Conservation (phyloP, 2,113 vertebrate genomes). For the Gasterosteus aculeatus region DNA sequence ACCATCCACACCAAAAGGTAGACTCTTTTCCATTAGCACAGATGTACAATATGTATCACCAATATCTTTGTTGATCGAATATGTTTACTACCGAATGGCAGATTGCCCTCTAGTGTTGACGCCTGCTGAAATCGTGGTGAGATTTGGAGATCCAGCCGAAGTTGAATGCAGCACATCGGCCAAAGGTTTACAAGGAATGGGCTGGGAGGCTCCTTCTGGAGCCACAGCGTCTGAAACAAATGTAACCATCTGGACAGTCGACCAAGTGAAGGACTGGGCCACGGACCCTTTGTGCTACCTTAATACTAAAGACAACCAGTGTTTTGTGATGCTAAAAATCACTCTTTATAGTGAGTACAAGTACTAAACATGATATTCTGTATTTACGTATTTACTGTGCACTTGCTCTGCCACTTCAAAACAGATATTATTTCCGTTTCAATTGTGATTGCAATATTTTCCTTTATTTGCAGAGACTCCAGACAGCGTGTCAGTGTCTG, state of each 20-base stretch:
- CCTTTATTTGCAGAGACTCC: slow-evolving; percentile 55
- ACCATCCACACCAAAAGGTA: not conserved
- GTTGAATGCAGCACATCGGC: slow-evolving; percentile 46
- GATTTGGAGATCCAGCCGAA: slow-evolving; percentile 50
- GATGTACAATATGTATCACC: not conserved
- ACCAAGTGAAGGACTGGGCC: slow-evolving; percentile 25
- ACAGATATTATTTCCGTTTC: not conserved
- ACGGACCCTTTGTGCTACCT: not conserved
- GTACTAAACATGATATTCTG: not conserved
- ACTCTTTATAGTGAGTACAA: slow-evolving; percentile 69
- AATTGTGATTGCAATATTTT: not conserved
- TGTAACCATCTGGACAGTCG: not conserved
- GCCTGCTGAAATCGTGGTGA: slow-evolving; percentile 36
- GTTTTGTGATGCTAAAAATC: not conserved
- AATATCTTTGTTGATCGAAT: not conserved
- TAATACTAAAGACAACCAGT: accelerated
- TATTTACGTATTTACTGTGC: not conserved
- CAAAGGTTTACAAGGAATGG: accelerated
- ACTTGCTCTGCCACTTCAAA: not conserved
- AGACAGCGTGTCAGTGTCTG: slow-evolving; percentile 20
- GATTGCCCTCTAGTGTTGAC: slow-evolving; percentile 28
- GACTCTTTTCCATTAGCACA: not conserved
- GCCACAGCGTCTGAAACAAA: accelerated
- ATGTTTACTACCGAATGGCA: slow-evolving; percentile 27
- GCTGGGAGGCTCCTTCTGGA: slow-evolving; percentile 43